Evolutionary conservation across 2,797 vertebrate species (phyloP), one percentile per base, ranked within the genome.

Genomic region (Poliocrania exsul): DNA sequence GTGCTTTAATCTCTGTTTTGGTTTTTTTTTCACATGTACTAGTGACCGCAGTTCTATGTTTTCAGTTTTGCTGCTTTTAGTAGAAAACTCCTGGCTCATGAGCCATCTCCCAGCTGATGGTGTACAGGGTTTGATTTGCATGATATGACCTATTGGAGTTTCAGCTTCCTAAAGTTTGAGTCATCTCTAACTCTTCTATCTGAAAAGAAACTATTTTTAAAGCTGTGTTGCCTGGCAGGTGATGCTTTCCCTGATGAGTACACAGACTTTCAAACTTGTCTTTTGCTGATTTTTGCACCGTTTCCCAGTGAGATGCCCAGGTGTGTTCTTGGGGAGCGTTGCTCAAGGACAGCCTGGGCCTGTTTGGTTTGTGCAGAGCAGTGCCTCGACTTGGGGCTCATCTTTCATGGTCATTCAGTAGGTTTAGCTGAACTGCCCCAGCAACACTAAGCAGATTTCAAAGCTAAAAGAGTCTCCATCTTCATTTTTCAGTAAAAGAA

Each of bases 141-240:
- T 96, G 77, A 23, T 28, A 11, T 26, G 64, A 90, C 57, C 90
- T 89, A 64, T 5, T 84, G 75, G 66, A 69, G 65, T 85, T 94
- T 94, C 82, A 93, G 84, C 69, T 51, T 4, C 81, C 46, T 80
- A n/a, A 91, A 85, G 42, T 87, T 91, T 50, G 83, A 89, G 70
- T 81, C 42, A 82, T 87, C 93, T 92, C 46, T 42, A 26, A 60
- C 86, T 95, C 95, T 85, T 81, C 81, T 88, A 16, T 96, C 85
- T 96, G 82, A 92, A 96, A 95, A 88, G 3, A 62, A 90, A 51
- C 54, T 81, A 25, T 94, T 95, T 97, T 95, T 92, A 92, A 82
- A 73, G 44, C 44, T 10, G 4, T 87, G 66, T 88, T 96, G 79
- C 24, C 53, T 95, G 77, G n/a, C 33, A 74, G 74, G 58, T 72